These are phyloP conservation scores for Petaurus breviceps DNA, from an alignment of 2,113 vertebrate genomes.

Conservation along the genomic window DNA sequence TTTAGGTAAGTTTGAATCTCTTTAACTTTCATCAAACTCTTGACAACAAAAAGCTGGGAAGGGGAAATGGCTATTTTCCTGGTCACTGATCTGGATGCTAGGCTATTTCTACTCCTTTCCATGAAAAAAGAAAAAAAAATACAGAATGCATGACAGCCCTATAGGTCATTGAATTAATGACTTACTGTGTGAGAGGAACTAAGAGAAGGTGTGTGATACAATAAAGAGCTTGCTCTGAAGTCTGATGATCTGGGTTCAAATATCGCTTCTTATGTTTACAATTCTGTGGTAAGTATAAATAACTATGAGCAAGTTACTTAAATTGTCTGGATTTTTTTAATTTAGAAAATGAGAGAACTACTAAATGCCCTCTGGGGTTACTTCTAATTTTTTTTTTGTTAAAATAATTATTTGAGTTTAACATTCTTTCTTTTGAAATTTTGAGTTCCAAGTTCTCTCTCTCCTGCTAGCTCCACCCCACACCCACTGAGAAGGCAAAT, in stretches of 20 bases:
- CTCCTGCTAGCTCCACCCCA: too few species aligned
- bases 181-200: background rate
- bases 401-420: too few species aligned
- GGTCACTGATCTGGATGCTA: background rate
- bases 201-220: background rate
- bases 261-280: background rate
- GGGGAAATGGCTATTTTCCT: background rate
- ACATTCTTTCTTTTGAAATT: too few species aligned
- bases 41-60: background rate
- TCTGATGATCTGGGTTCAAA: background rate
- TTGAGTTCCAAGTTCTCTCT: too few species aligned
- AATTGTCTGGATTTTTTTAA: background rate
- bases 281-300: too few species aligned
- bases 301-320: background rate
- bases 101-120: background rate
- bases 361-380: too few species aligned
- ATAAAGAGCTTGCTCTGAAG: background rate
- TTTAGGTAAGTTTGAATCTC: conserved; percentile 78
- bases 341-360: background rate
- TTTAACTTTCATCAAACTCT: conserved; percentile 74
- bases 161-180: background rate
- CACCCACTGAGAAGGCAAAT: too few species aligned
- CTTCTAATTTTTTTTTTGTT: too few species aligned
- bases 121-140: background rate
- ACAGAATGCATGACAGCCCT: background rate